Evolutionary conservation across 2,888 invertebrate genomes (phyloP).

Genomic region (Drosophila affinis): DNA sequence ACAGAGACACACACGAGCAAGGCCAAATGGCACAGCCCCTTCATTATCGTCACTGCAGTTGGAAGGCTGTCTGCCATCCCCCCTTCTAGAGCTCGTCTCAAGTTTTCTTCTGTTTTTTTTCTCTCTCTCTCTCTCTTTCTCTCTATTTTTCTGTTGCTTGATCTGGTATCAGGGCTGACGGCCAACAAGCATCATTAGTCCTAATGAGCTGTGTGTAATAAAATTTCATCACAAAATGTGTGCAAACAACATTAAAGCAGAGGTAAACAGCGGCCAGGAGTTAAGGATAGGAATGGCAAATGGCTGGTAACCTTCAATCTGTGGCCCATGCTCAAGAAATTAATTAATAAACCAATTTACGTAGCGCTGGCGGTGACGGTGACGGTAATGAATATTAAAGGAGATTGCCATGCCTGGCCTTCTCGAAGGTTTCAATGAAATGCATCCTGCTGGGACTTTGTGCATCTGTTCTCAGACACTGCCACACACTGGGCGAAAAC

Average conservation of each 20-base stretch:
- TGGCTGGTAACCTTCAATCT: slow-evolving; percentile 14
- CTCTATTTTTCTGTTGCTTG: neutral
- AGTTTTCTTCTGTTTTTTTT: slow-evolving; percentile 10
- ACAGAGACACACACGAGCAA: slow-evolving; percentile 6
- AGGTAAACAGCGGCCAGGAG: neutral
- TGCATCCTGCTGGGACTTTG: neutral
- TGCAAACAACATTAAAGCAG: slow-evolving; percentile 50
- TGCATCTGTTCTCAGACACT: neutral
- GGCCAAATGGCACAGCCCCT: slow-evolving; percentile 34
- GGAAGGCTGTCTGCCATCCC: neutral
- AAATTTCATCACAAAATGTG: slow-evolving; percentile 60
- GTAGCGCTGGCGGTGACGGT: slow-evolving; percentile 37
- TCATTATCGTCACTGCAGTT: slow-evolving; percentile 40
- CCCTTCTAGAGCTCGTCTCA: slow-evolving; percentile 13
- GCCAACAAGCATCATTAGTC: slow-evolving; percentile 76
- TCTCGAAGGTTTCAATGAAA: slow-evolving; percentile 1
- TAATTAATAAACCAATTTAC: slow-evolving; percentile 73
- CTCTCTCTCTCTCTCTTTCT: neutral
- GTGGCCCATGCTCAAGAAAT: slow-evolving; percentile 10
- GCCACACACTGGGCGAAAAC: neutral
- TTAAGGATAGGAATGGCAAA: neutral
- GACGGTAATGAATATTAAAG: neutral
- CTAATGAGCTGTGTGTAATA: slow-evolving; percentile 77
- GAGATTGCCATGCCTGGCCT: neutral
- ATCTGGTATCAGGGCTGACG: slow-evolving; percentile 50